phyloP scores from a whole-genome alignment of 2,888 invertebrate genomes.

The Calameuta pallipes region DNA sequence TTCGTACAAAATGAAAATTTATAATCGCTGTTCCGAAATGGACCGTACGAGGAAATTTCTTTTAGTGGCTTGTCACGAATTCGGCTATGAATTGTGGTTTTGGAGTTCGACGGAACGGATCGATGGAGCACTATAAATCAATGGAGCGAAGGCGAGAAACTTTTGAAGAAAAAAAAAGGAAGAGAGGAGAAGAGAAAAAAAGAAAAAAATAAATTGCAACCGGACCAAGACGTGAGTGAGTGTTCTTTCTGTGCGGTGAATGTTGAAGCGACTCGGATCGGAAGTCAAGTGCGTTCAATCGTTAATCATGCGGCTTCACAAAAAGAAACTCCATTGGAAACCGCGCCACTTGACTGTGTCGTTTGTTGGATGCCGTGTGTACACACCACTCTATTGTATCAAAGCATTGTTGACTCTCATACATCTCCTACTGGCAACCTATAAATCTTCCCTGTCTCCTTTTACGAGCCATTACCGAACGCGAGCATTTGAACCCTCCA shows the following conservation, averaged over 20 bases:
- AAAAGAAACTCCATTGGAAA: slow-evolving; percentile 56
- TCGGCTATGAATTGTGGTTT: background rate
- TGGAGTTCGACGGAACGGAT: slow-evolving; percentile 33
- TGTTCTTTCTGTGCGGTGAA: slow-evolving; percentile 39
- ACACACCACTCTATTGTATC: slow-evolving; percentile 45
- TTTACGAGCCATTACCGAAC: slow-evolving; percentile 61
- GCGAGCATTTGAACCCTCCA: slow-evolving; percentile 9
- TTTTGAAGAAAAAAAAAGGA: slow-evolving; percentile 24
- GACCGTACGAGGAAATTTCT: background rate
- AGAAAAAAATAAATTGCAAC: slow-evolving; percentile 43
- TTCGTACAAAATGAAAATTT: background rate
- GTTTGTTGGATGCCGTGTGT: slow-evolving; percentile 43
- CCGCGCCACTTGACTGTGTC: slow-evolving; percentile 40
- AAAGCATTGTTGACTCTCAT: slow-evolving; percentile 54
- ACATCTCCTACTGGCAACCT: slow-evolving; percentile 51
- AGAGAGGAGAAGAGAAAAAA: slow-evolving; percentile 30
- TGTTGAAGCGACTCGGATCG: slow-evolving; percentile 55
- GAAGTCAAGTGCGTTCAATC: slow-evolving; percentile 65
- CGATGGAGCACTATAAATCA: slow-evolving; percentile 55
- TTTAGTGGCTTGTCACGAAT: background rate
- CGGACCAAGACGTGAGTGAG: slow-evolving; percentile 31
- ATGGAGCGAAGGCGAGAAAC: slow-evolving; percentile 48
- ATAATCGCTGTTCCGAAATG: background rate
- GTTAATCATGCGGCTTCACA: slow-evolving; percentile 60
- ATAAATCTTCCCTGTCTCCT: slow-evolving; percentile 61